A percentile compares a stretch with the other conserved stretches of the same genome.
Evolutionary conservation across 2,797 vertebrate genomes (phyloP).

Genomic region (Sebastes hopkinsi): DNA sequence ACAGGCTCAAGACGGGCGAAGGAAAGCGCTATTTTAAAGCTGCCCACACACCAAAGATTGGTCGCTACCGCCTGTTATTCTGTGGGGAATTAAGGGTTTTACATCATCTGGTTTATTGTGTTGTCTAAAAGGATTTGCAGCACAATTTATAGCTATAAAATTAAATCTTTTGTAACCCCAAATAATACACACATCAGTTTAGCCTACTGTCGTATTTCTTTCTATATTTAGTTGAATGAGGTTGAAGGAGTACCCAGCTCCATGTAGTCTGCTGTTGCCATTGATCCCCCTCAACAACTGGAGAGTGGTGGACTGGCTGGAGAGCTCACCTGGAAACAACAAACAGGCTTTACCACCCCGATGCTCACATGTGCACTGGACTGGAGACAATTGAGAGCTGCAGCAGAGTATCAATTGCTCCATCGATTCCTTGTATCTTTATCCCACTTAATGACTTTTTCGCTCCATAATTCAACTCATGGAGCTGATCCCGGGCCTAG

Average conservation of each 20-base stretch:
- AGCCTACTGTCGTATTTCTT: neutral
- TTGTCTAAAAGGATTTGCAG: conserved; percentile 57
- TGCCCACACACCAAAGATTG: conserved; percentile 65
- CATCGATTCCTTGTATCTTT: conserved; percentile 78
- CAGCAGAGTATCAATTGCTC: conserved; percentile 61
- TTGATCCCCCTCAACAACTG: conserved; percentile 51
- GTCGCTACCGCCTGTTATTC: conserved; percentile 47
- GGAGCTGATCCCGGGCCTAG: conserved; percentile 54
- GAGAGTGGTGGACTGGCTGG: conserved; percentile 42
- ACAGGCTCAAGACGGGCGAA: conserved; percentile 44
- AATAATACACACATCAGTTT: conserved; percentile 17
- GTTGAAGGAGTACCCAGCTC: conserved; percentile 2
- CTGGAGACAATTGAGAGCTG: conserved; percentile 66
- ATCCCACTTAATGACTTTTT: conserved; percentile 76
- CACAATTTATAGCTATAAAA: conserved; percentile 41
- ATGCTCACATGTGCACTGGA: conserved; percentile 68
- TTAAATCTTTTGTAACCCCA: conserved; percentile 24
- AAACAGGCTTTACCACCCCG: conserved; percentile 51
- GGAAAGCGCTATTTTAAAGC: conserved; percentile 63
- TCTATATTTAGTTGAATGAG: neutral
- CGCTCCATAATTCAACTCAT: conserved; percentile 68
- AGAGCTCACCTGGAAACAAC: conserved; percentile 78
- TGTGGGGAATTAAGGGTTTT: conserved; percentile 60
- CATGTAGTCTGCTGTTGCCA: conserved; percentile 20
- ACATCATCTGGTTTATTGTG: conserved; percentile 58